Conservation (phyloP, 2,113 vertebrate species). For the Delphinus delphis region DNA sequence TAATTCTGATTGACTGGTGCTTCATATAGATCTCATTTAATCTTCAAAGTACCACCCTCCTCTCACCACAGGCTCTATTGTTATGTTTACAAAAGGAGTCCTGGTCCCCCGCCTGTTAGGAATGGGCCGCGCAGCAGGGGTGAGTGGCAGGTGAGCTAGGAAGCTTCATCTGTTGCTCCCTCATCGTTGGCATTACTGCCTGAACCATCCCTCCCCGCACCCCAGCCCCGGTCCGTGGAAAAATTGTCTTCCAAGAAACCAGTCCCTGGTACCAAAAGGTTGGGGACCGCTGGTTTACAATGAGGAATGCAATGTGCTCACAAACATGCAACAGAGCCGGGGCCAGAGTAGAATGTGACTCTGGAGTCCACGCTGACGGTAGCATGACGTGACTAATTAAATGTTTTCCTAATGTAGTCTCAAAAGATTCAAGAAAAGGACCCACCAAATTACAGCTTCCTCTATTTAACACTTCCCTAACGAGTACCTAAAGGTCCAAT, state of each 20-base stretch:
- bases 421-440: not conserved
- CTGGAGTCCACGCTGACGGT: accelerated
- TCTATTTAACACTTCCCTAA: not conserved
- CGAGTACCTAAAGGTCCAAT: not conserved
- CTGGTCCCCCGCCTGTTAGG: no score
- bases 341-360: not conserved
- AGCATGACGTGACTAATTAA: not conserved
- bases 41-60: not conserved
- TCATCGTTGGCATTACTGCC: no score
- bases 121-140: no score
- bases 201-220: no score
- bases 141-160: no score
- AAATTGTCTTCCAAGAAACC: no score
- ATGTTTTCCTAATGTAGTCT: not conserved
- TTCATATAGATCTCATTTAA: not conserved
- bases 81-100: not conserved
- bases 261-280: no score
- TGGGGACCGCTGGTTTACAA: no score
- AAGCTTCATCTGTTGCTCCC: no score
- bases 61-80: not conserved
- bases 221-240: no score
- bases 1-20: not conserved
- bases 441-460: not conserved
- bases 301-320: not conserved
- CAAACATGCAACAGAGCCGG: not conserved